Evolutionary conservation across 2,888 invertebrate species (phyloP), one percentile per base, ranked within the genome.

Genomic region (Rotaria sp.): DNA sequence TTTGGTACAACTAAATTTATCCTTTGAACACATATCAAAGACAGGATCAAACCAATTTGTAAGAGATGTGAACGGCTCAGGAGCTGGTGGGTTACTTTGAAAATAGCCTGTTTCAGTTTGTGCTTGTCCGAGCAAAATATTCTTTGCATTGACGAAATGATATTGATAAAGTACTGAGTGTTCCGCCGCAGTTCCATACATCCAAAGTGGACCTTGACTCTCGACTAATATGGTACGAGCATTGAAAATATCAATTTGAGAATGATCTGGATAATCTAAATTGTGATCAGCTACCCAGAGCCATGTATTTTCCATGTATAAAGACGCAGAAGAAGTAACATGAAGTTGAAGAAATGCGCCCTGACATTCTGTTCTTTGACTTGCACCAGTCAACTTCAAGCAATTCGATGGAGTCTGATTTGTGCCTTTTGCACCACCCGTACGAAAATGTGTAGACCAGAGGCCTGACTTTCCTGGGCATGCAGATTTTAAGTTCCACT

Each of bases 261-360:
- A 41, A 13, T 75, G 75, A 41, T 75, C 75, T 3, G 75, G 75
- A 75, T 75, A 75, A 26, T 75, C 75, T 11, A 75, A 41, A 75
- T 75, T 75, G 24, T 75, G 75, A 75, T 75, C 75, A 18, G 75
- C 41, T 5, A 75, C 75, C 75, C 75, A 75, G 41, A 75, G 75
- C 75, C 75, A 75, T 21, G 24, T 24, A 26, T 75, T 75, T 41
- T 75, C 75, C 75, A 75, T 75, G 21, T 75, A 75, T 2, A 75
- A 41, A 26, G 75, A 75, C 24, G 38, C 24, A 21, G 7, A 41
- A 24, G 75, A 13, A 26, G 38, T 41, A 10, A 75, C 21, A 26
- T 75, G 75, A 41, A 75, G 75, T 41, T 75, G 75, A 75, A 75
- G 75, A 41, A 75, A 75, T 5, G 75, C 75, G 41, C 75, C 75